A percentile compares a stretch with the other conserved stretches of the same genome.
phyloP scores from a whole-genome alignment of 2,797 vertebrate species.

The Botia kubotai region DNA sequence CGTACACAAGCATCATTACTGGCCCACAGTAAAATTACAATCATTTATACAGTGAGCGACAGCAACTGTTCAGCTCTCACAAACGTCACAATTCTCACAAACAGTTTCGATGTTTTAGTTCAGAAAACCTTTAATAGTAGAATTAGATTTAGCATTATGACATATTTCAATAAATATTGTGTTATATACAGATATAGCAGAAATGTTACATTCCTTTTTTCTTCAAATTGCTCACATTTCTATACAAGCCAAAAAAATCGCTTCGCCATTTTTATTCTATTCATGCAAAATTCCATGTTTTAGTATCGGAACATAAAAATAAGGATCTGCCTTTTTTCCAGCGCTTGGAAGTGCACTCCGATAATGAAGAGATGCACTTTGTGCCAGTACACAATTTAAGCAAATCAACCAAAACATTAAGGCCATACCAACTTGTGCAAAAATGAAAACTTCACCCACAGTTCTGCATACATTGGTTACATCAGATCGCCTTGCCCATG shows the following conservation, averaged over 20 bases:
- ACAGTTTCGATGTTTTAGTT: constrained; percentile 80
- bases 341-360: constrained; percentile 74
- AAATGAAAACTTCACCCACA: constrained; percentile 69
- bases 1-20: not conserved
- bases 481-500: constrained; percentile 63
- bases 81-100: constrained; percentile 78
- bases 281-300: constrained; percentile 91
- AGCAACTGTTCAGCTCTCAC: constrained; percentile 73
- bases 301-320: constrained; percentile 83
- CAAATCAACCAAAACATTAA: constrained; percentile 86
- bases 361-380: constrained; percentile 84
- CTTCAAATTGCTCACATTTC: constrained; percentile 87
- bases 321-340: constrained; percentile 73
- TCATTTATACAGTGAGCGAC: constrained; percentile 62
- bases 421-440: constrained; percentile 90
- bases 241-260: constrained; percentile 92
- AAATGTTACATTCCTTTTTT: constrained; percentile 95
- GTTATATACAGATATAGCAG: constrained; percentile 97
- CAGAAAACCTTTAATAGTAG: constrained; percentile 93
- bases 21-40: too few species aligned
- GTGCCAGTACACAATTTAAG: constrained; percentile 83
- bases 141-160: constrained; percentile 91
- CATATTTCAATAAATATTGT: constrained; percentile 97
- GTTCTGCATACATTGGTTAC: constrained; percentile 68
- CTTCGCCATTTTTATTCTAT: constrained; percentile 87